Base-by-base conservation (phyloP, 2,888 invertebrate species). In the Drosophila mimetica region DNA sequence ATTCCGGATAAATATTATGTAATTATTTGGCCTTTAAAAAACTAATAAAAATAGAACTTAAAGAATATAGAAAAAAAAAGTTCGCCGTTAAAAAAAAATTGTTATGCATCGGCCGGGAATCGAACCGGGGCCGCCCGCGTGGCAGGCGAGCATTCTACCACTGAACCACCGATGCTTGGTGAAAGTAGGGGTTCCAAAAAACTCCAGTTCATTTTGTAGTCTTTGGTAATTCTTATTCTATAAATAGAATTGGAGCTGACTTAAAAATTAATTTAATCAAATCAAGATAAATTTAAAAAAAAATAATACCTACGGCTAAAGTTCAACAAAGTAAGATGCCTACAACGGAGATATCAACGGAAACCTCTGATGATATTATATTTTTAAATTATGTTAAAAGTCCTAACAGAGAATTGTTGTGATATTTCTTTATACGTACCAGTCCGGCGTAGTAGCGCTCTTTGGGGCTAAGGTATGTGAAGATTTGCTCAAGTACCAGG, bases 391-490 rank as follows among this genome's bases (percentile, higher is more conserved):
- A 6, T 22, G 0, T 2, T 22, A 6, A n/a, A n/a, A n/a, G 1
- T 32, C 5, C 32, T n/a, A 13, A 32, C 2, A 37, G 8, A n/a
- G n/a, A n/a, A n/a, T 8, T 39, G 8, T 39, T 18, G 2, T 14
- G 16, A 1, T 16, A 2, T 9, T 22, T 7, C 1, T 2, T 1
- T 30, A 5, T 22, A 48, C 95, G 94, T 32, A 95, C 96, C 85
- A 95, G 92, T 53, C 96, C 96, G 0, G 96, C 95, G 78, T 94
- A 94, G 86, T 96, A 96, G 25, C 95, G 93, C 79, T 96, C 94
- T 46, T 94, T 93, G 37, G 95, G 94, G 0, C 93, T 92, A 42
- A 97, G 92, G 82, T 95, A 93, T 0, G 94, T 92, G 88, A 95
- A 96, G 58, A 97, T 93, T 85, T 94, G 93, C 89, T 96, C 96